These are phyloP conservation scores for Remorina albescens DNA, from an alignment of 2,797 vertebrate species.

Conservation along the genomic window DNA sequence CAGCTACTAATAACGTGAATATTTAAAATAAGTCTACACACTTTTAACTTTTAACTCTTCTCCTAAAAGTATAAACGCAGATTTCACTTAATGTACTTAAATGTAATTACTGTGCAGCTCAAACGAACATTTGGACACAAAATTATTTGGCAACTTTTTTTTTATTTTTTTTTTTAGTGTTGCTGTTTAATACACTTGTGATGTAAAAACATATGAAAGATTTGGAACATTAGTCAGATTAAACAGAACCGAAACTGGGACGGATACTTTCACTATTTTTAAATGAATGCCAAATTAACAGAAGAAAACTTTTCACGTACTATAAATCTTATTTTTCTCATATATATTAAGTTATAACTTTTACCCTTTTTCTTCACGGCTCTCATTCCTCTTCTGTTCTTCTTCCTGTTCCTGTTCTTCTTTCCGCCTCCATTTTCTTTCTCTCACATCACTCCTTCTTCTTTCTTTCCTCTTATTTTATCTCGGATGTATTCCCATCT, in stretches of 20 bases:
- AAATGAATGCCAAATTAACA: too few species aligned
- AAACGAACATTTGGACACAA: neutral
- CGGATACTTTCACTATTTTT: too few species aligned
- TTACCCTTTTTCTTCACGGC: neutral
- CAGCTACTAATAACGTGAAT: too few species aligned
- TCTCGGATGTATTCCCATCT: too few species aligned
- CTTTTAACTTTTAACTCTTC: neutral
- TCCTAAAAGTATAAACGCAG: neutral
- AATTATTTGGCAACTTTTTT: neutral
- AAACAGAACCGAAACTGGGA: too few species aligned
- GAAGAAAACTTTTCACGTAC: too few species aligned
- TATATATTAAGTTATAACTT: neutral
- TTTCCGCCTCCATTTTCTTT: neutral
- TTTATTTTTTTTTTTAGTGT: neutral
- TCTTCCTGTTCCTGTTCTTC: constrained; percentile 2
- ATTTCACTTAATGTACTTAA: neutral
- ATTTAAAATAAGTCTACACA: too few species aligned
- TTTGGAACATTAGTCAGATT: too few species aligned
- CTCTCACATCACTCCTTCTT: constrained; percentile 11
- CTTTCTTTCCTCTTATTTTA: neutral
- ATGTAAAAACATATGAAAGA: too few species aligned
- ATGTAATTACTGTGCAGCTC: neutral
- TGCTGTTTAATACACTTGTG: too few species aligned
- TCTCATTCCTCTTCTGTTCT: neutral
- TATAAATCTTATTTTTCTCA: too few species aligned